Evolutionary conservation across 2,888 invertebrate genomes (phyloP).

Genomic region (Ceriagrion tenellum): DNA sequence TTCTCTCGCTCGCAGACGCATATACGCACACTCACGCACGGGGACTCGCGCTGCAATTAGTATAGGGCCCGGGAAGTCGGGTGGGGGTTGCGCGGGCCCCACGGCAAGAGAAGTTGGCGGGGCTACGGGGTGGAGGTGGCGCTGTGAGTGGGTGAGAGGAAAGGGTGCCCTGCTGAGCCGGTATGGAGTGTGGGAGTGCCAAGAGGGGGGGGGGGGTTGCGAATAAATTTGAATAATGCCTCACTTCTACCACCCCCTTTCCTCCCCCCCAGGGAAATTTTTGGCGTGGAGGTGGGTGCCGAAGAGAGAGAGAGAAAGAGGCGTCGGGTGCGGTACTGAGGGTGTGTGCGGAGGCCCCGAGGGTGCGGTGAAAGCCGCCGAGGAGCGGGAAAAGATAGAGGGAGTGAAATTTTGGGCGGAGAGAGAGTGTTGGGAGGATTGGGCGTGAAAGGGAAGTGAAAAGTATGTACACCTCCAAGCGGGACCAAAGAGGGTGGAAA

Average conservation of each 20-base stretch:
- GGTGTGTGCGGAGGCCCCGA: not conserved
- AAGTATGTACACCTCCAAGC: not conserved
- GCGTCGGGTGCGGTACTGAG: not conserved
- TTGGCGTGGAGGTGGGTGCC: too few relatives aligned
- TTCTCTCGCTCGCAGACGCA: not conserved
- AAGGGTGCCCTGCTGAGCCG: not conserved
- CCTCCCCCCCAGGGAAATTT: not conserved
- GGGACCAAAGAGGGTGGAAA: not conserved
- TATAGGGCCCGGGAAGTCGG: not conserved
- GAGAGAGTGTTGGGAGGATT: not conserved
- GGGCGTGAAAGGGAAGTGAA: not conserved
- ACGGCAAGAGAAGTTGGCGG: not conserved
- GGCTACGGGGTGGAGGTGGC: not conserved
- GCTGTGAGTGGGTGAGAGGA: not conserved
- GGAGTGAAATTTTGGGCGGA: not conserved
- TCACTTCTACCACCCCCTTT: not conserved
- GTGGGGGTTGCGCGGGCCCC: not conserved
- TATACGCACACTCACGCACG: not conserved
- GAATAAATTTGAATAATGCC: conserved; percentile 18
- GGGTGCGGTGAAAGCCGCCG: not conserved
- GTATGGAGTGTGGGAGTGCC: not conserved
- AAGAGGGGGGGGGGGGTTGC: not conserved
- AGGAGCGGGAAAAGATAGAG: not conserved
- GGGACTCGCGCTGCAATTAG: not conserved
- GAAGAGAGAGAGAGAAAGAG: not conserved